phyloP scores from a whole-genome alignment of 2,113 vertebrate species.

The Caloenas nicobarica region DNA sequence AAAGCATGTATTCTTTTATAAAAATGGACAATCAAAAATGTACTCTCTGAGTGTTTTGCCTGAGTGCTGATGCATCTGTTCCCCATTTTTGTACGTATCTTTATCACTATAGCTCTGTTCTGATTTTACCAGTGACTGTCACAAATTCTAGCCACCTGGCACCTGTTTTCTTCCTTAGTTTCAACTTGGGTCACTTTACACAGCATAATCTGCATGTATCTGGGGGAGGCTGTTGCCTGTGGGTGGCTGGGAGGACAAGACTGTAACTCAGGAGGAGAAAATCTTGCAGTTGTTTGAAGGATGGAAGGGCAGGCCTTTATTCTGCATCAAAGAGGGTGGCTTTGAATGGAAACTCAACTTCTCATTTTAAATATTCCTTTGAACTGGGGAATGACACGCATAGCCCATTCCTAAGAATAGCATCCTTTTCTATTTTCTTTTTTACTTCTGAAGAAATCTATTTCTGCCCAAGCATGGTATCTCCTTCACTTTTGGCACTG shows the following conservation, averaged over 20 bases:
- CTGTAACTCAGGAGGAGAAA: constrained; percentile 44
- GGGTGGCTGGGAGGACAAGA: constrained; percentile 1
- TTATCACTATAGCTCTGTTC: background rate
- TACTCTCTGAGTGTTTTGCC: background rate
- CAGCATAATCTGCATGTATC: background rate
- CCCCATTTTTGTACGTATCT: background rate
- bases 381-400: constrained; percentile 10
- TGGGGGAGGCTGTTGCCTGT: constrained; percentile 24
- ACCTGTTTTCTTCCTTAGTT: constrained; percentile 41
- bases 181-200: constrained; percentile 52
- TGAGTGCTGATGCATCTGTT: background rate
- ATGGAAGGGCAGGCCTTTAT: constrained; percentile 39
- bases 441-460: constrained; percentile 1
- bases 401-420: constrained; percentile 24
- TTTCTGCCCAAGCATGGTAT: background rate
- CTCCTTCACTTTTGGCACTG: background rate
- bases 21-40: background rate
- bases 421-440: background rate
- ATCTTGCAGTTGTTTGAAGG: constrained; percentile 55
- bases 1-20: background rate
- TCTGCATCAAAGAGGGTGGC: constrained; percentile 52
- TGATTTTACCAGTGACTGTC: background rate
- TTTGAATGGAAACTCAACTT: constrained; percentile 62
- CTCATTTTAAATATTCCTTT: constrained; percentile 38
- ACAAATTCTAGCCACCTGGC: constrained; percentile 27